Evolutionary conservation across 2,797 vertebrate species (phyloP), one percentile per base, ranked within the genome.

Genomic region (Sebastes iracundus): DNA sequence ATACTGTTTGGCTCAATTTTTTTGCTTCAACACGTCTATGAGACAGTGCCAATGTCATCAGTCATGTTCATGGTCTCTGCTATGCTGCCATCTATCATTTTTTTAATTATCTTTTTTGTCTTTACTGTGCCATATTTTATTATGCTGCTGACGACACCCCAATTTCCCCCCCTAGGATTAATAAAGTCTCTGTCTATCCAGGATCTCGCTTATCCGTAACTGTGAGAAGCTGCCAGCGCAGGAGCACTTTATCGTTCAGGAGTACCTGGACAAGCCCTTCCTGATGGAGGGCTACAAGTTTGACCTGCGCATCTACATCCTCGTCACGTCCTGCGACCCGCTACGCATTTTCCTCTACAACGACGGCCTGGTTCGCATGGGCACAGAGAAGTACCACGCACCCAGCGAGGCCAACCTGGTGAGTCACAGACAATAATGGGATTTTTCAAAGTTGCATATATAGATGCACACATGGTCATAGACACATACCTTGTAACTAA

Each of bases 201-300:
- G 98, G 93, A 99, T 99, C 93, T 99, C 98, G 76, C 96, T 99
- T 94, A 97, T 98, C 95, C 97, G 98, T 91, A 99, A 97, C 93
- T 98, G 96, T 81, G 98, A 99, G 90, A 99, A 98, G 91, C 96
- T 99, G 89, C 98, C 97, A 83, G 96, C 96, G 91, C 98, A 99
- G 90, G 98, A 99, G 91, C 98, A 99, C 94, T 96, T 99, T 85
- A 99, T 99, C 58, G 98, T 99, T 90, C 98, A 99, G 94, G 98
- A 99, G 90, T 99, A 99, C 87, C 96, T 99, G 87, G 98, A 99
- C 92, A 99, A 99, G 80, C 98, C 98, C 35, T 99, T 99, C 86
- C 94, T 99, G 78, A 97, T 99, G 97, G 98, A 99, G 95, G 98
- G 98, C 58, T 99, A 98, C 96, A 99, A 99, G 93, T 99, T 99